A percentile compares a stretch with the other conserved stretches of the same genome.
Conservation (phyloP, 2,113 vertebrate genomes). For the Fulmarus glacialis region DNA sequence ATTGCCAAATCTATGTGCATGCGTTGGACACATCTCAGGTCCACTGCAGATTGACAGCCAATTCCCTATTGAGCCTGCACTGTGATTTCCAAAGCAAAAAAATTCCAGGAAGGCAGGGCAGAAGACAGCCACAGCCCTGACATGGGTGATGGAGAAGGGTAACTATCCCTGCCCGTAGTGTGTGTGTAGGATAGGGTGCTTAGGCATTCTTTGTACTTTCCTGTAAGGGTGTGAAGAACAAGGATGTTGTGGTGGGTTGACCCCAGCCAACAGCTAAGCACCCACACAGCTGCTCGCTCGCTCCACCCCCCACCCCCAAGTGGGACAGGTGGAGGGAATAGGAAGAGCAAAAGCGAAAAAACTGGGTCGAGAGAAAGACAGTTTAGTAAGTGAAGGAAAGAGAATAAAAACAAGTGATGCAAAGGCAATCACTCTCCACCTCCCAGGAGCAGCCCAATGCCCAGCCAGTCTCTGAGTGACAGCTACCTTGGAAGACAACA, state of each 20-base stretch:
- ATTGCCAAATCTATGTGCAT: not conserved
- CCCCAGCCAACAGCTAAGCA: not conserved
- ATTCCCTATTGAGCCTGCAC: not conserved
- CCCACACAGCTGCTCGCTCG: not conserved
- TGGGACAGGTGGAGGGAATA: not conserved
- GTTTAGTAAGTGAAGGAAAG: not conserved
- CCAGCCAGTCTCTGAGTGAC: too few relatives aligned
- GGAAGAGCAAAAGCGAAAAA: not conserved
- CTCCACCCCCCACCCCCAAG: not conserved
- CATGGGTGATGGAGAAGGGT: not conserved
- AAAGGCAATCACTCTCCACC: not conserved
- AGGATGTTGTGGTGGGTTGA: not conserved
- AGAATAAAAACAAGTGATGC: not conserved
- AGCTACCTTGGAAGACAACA: not conserved
- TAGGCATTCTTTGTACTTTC: not conserved
- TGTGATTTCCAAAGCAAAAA: not conserved
- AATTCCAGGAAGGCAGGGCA: not conserved
- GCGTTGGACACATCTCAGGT: not conserved
- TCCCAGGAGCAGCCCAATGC: not conserved
- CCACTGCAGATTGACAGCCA: not conserved
- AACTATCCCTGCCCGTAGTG: not conserved
- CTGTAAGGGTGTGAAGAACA: not conserved
- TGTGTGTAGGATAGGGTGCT: not conserved
- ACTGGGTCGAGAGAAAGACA: not conserved
- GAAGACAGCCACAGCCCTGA: not conserved